Evolutionary conservation across 1,140 invertebrate genomes (phyloP).

Genomic region (Acromyrmex charruanus): DNA sequence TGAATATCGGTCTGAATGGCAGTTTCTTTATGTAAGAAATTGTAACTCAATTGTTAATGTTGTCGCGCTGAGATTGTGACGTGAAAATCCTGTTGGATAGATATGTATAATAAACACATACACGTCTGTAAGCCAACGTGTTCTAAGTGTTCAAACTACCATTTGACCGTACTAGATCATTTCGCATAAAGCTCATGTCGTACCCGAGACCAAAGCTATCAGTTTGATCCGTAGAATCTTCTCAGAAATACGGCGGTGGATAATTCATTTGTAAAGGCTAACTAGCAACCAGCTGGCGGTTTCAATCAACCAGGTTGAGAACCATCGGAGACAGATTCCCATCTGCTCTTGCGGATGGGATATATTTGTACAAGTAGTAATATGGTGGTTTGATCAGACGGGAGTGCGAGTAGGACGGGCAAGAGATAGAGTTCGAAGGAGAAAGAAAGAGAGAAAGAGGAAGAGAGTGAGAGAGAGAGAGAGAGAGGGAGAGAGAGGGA

Average conservation of each 20-base stretch:
- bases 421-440: not conserved
- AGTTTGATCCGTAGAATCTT: constrained; percentile 20
- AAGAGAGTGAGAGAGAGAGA: not conserved
- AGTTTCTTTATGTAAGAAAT: not conserved
- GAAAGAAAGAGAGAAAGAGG: not conserved
- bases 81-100: not conserved
- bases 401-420: not conserved
- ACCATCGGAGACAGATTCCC: constrained; percentile 15
- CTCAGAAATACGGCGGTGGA: not conserved
- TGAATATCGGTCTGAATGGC: too few species aligned
- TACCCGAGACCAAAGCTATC: constrained; percentile 21
- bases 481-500: not conserved
- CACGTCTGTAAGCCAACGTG: not conserved
- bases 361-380: constrained; percentile 82
- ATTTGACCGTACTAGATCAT: not conserved
- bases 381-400: constrained; percentile 71
- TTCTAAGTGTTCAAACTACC: not conserved
- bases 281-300: not conserved
- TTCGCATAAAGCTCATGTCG: constrained; percentile 9
- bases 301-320: constrained; percentile 28
- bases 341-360: not conserved
- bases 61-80: constrained; percentile 5
- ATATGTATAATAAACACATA: not conserved
- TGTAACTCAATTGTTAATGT: not conserved
- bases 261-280: constrained; percentile 3